phyloP scores from a whole-genome alignment of 2,113 vertebrate genomes.

The Dascyllus trimaculatus region DNA sequence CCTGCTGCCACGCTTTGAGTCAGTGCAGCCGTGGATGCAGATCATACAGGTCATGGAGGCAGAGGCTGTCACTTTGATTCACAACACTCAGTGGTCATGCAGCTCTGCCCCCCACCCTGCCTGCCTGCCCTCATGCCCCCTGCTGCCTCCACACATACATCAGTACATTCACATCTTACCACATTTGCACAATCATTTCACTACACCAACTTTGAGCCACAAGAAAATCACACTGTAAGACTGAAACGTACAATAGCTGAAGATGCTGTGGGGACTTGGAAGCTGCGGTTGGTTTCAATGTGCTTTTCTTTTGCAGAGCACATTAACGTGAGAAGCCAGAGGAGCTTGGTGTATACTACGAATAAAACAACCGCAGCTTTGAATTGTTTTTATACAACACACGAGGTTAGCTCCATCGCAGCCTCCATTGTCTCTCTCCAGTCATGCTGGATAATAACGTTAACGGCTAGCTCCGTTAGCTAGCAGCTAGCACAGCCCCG shows the following conservation, averaged over 20 bases:
- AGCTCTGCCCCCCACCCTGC: constrained; percentile 12
- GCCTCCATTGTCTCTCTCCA: constrained; percentile 73
- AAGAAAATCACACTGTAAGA: neutral
- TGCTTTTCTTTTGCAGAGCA: neutral
- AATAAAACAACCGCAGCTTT: neutral
- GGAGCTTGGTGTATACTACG: neutral
- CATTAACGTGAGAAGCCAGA: neutral
- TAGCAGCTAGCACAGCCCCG: constrained; percentile 36
- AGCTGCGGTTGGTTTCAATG: neutral
- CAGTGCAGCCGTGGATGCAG: constrained; percentile 21
- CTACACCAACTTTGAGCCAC: neutral
- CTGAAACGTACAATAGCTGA: neutral
- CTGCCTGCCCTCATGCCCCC: neutral
- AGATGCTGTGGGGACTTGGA: neutral
- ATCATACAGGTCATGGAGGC: constrained; percentile 65
- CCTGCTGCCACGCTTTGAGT: constrained; percentile 47
- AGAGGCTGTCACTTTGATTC: constrained; percentile 60
- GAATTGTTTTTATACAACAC: neutral
- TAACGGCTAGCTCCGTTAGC: constrained; percentile 25
- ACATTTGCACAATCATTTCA: neutral
- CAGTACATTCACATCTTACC: neutral
- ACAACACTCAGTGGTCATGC: constrained; percentile 31
- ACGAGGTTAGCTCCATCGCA: constrained; percentile 28
- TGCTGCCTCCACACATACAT: neutral
- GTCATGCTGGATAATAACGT: constrained; percentile 48